phyloP scores from a whole-genome alignment of 1,140 invertebrate genomes.

The Trigoniulus corallinus region DNA sequence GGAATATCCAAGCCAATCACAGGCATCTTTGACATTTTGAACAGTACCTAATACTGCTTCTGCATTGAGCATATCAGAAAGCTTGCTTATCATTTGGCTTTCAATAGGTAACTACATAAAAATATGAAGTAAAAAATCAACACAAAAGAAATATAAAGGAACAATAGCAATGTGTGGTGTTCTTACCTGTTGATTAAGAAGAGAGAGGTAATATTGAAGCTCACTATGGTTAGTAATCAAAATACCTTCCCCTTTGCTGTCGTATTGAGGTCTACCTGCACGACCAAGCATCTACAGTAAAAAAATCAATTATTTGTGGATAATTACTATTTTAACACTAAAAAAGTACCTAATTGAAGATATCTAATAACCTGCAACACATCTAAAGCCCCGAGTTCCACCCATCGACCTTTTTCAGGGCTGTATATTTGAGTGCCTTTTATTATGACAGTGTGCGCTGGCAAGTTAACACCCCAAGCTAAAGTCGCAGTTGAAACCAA shows the following conservation, averaged over 20 bases:
- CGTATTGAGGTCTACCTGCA: slow-evolving; percentile 95
- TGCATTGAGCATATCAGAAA: slow-evolving; percentile 95
- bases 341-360: slow-evolving; percentile 1
- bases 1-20: slow-evolving; percentile 90
- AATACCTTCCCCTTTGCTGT: slow-evolving; percentile 96
- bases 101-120: slow-evolving; percentile 33
- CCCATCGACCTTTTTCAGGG: slow-evolving; percentile 96
- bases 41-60: slow-evolving; percentile 94
- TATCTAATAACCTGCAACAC: slow-evolving; percentile 72
- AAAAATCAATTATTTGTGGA: not conserved
- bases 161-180: not conserved
- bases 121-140: too few relatives aligned
- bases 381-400: slow-evolving; percentile 89
- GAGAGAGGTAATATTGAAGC: slow-evolving; percentile 92
- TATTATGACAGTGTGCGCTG: slow-evolving; percentile 98
- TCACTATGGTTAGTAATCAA: slow-evolving; percentile 98
- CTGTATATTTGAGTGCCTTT: slow-evolving; percentile 99
- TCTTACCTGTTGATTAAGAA: slow-evolving; percentile 88
- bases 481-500: slow-evolving; percentile 95
- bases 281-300: slow-evolving; percentile 69
- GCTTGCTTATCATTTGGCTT: slow-evolving; percentile 39
- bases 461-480: slow-evolving; percentile 99
- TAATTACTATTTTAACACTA: not conserved
- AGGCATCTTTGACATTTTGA: slow-evolving; percentile 86
- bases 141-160: slow-evolving; percentile 2